Conservation (phyloP, 2,113 vertebrate genomes). For the Hemiscyllium ocellatum region DNA sequence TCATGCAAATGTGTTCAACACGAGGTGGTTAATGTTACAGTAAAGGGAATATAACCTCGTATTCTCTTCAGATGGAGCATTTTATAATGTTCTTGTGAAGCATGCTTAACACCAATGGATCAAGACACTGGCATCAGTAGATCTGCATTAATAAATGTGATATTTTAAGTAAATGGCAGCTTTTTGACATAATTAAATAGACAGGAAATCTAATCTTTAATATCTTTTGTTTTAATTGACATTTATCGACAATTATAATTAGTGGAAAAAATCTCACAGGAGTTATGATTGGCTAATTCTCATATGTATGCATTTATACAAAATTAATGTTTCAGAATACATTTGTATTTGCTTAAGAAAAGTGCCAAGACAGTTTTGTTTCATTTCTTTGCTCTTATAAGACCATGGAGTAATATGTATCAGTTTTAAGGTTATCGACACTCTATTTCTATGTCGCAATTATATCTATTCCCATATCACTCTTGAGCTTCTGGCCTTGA, state of each 20-base stretch:
- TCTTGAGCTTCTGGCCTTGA: too few relatives aligned
- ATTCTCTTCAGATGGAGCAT: neutral
- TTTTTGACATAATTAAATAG: neutral
- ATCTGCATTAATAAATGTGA: neutral
- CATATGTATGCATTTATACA: neutral
- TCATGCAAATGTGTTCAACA: neutral
- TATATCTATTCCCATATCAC: neutral
- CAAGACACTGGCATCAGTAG: neutral
- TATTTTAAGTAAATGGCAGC: neutral
- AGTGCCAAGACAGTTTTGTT: neutral
- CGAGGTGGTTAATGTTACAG: neutral
- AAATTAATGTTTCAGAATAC: constrained; percentile 1
- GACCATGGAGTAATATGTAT: neutral
- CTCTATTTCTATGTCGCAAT: neutral
- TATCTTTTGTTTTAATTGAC: neutral
- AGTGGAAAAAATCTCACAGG: neutral
- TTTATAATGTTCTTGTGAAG: neutral
- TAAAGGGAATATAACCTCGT: neutral
- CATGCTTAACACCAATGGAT: neutral
- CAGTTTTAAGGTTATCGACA: neutral
- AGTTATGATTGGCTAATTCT: neutral
- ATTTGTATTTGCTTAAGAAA: neutral
- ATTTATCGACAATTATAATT: constrained; percentile 3
- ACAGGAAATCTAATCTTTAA: neutral
- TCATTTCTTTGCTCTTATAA: neutral